Conservation (phyloP, 2,113 vertebrate genomes). For the Megatriorchis doriae region DNA sequence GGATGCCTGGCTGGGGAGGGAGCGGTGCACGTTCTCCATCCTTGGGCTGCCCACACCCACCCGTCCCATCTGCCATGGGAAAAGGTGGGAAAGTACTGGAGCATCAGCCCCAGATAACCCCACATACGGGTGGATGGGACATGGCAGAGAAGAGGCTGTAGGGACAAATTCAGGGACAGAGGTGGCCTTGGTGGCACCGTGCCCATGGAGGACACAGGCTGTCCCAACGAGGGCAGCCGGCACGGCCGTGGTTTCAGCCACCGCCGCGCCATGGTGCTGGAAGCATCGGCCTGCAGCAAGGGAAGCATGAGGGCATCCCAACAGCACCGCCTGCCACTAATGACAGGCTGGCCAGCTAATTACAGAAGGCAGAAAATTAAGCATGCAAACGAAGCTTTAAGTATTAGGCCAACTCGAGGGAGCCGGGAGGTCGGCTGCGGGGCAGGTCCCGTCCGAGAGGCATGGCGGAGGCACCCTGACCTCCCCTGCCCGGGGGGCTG, state of each 20-base stretch:
- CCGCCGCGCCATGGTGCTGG: fast-evolving
- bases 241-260: fast-evolving
- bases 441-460: background rate
- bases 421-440: background rate
- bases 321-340: background rate
- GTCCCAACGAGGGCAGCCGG: fast-evolving
- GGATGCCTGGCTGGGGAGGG: background rate
- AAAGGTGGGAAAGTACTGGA: background rate
- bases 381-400: background rate
- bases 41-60: fast-evolving
- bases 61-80: fast-evolving
- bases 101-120: background rate
- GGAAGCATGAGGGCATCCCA: background rate
- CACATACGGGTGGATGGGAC: fast-evolving
- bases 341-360: background rate
- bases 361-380: background rate
- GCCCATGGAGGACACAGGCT: background rate
- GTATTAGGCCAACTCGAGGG: background rate
- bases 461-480: background rate
- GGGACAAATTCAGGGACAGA: background rate
- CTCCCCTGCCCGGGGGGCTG: too few relatives aligned
- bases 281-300: fast-evolving
- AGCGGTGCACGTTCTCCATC: background rate
- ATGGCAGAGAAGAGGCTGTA: background rate
- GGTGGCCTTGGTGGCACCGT: background rate